Evolutionary conservation across 2,888 invertebrate species (phyloP), one percentile per base, ranked within the genome.

Genomic region (Dasypolia templi): DNA sequence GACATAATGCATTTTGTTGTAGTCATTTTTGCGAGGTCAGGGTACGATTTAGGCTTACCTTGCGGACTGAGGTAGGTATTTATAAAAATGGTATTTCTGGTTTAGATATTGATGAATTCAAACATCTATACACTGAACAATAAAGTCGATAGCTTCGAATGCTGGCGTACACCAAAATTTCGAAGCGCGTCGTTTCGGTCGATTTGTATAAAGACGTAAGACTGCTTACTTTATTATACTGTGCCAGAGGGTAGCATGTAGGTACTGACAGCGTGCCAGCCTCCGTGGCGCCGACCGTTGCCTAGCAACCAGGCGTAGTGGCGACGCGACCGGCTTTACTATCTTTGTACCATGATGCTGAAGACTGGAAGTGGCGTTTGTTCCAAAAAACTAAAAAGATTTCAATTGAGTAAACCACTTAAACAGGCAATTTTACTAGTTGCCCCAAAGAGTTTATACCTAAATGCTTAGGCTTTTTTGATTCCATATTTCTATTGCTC

Each of bases 301-400:
- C 90, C 76, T 88, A 89, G 91, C 90, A 87, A 91, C 88, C 79
- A 72, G 91, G 90, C 91, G 91, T 89, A 91, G 79, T 14, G 66
- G 62, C 44, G 78, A 79, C 85, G 82, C 72, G 86, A 72, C 70
- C 68, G 56, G n/a, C 63, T 75, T 77, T 74, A 78, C 64, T 77
- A 71, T 79, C 64, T 39, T 49, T 14, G 49, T 42, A 72, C 71
- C 70, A 14, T 39, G 65, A 75, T 55, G 11, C 19, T 53, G 11
- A 9, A 7, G 11, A 14, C 77, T 86, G 39, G 83, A 85, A 69
- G 72, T 35, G 80, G 9, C 51, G 42, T 12, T 35, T 2, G 35
- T 39, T 39, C 39, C 39, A 39, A 39, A 14, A 53, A 55, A 55
- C 26, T 1, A 49, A n/a, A 49, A 49, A 49, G 11, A 49, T 17